A percentile compares a stretch with the other conserved stretches of the same genome.
These are phyloP conservation scores for Chrysaora quinquecirrha DNA, from an alignment of 30 jellyfish, hydroid and myxozoan genomes.

Conservation along the genomic window DNA sequence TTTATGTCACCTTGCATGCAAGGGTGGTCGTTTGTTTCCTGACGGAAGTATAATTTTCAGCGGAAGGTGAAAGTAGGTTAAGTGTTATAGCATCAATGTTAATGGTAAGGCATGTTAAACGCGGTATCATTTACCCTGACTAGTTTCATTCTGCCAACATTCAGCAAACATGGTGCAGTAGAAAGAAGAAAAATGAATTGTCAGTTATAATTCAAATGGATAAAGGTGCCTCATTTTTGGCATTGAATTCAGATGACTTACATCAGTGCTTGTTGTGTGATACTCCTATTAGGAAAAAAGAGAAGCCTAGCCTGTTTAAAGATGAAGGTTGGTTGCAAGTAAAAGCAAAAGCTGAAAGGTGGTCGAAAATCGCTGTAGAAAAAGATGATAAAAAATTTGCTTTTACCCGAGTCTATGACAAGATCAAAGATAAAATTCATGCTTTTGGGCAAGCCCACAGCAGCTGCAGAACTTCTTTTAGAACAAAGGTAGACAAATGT, in stretches of 20 bases:
- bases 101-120: too few relatives aligned
- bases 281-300: neutral
- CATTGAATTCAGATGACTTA: neutral
- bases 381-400: neutral
- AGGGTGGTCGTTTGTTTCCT: too few relatives aligned
- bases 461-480: conserved; percentile 4
- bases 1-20: too few relatives aligned
- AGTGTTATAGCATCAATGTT: too few relatives aligned
- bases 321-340: conserved; percentile 1
- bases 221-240: neutral
- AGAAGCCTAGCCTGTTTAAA: neutral
- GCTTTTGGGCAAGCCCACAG: neutral
- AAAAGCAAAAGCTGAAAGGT: neutral
- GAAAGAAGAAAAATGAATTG: too few relatives aligned
- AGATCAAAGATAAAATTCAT: neutral
- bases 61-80: too few relatives aligned
- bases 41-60: too few relatives aligned
- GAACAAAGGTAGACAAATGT: conserved; percentile 8
- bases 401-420: conserved; percentile 1
- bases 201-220: too few relatives aligned
- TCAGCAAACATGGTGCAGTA: too few relatives aligned
- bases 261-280: neutral
- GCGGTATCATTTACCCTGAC: too few relatives aligned
- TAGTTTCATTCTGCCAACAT: too few relatives aligned
- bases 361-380: neutral